Evolutionary conservation across 2,797 vertebrate genomes (phyloP), one percentile per base, ranked within the genome.

Genomic region (Naso thynnoides): DNA sequence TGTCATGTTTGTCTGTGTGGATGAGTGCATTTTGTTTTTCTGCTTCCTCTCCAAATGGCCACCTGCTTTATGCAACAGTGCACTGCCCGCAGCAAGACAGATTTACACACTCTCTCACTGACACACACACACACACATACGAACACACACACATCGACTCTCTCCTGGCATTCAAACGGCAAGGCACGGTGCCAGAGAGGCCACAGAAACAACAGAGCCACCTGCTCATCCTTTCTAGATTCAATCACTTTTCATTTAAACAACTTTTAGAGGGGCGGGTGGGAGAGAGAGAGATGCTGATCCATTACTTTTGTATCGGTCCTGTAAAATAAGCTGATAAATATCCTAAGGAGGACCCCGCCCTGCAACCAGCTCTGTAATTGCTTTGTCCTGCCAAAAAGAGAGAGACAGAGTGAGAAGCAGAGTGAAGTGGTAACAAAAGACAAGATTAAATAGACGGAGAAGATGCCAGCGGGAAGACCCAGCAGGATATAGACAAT

Each of bases 321-420:
- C 56, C 60, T 70, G 77, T 82, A 87, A 83, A 91, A 86, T 83
- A 86, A 86, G 84, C 83, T 89, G 86, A 92, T 89, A 82, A 86
- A 82, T 70, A 54, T 57, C 76, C 81, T 9, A 49, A 82, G 80
- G 78, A 89, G 56, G 76, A 70, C 72, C 81, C 73, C 54, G 67
- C 50, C 54, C 60, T 67, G 78, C 62, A 70, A 76, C 71, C 60
- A 73, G 57, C 44, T 39, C 66, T 74, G 74, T 88, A 85, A 86
- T 82, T 84, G 78, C 78, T 74, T 42, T 76, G 64, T 79, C 61
- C 75, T 89, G 83, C 88, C 84, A 89, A 73, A 79, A 29, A 66
- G 44, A 56, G 21, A 60, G 58, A 49, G 29, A 54, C 39, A 42
- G 11, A 53, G 36, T 47, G 18, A 5, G 14, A 31, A 18, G 38